Evolutionary conservation across 2,113 vertebrate species (phyloP).

Genomic region (human): GRCh38 chr11:13308501-13309000

Average conservation of each 20-base stretch:
- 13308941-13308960: not conserved
- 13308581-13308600: not conserved
- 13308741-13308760: constrained; percentile 7
- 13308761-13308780: constrained; percentile 9
- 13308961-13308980: not conserved
- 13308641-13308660: not conserved
- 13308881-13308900: not conserved
- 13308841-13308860: not conserved
- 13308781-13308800: not conserved
- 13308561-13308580: not conserved
- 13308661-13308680: not conserved
- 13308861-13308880: not conserved
- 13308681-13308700: not conserved
- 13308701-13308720: not conserved
- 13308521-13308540: not conserved
- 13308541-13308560: not conserved
- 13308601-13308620: not conserved
- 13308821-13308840: not conserved
- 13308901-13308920: not conserved
- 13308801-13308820: not conserved
- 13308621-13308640: not conserved
- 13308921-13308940: not conserved
- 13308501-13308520: not conserved
- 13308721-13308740: not conserved
- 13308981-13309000: not conserved